Percentiles rank a stretch among this genome's conserved stretches.
phyloP scores from a whole-genome alignment of 2,113 vertebrate species.

The Crotalus horridus region DNA sequence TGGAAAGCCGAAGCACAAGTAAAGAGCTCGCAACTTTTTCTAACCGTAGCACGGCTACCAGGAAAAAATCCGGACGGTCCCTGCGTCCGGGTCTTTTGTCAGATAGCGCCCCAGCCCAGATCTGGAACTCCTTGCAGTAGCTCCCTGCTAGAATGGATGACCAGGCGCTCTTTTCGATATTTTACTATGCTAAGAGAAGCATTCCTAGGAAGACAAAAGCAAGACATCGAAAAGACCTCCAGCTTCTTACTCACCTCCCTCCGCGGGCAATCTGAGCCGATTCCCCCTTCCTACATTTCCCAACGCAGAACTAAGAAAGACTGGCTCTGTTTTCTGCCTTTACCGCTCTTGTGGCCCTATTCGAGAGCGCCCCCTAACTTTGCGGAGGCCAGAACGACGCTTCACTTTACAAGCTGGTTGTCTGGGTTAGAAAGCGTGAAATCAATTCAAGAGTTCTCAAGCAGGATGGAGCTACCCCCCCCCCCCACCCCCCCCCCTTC shows the following conservation, averaged over 20 bases:
- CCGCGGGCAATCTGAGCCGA: too few relatives aligned
- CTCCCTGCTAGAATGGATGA: neutral
- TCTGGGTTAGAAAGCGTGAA: neutral
- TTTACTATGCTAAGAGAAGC: neutral
- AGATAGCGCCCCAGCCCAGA: neutral
- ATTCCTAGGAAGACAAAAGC: neutral
- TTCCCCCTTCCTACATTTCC: neutral
- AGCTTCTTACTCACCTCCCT: neutral
- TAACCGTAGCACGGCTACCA: neutral
- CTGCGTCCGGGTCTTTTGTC: neutral
- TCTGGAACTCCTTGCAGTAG: neutral
- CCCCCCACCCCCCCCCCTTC: neutral
- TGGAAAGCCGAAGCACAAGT: neutral
- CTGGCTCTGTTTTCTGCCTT: neutral
- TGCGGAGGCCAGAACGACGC: conserved; percentile 18
- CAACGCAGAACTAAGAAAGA: neutral
- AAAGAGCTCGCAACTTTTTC: neutral
- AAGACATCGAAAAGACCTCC: neutral
- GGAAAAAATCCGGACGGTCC: neutral
- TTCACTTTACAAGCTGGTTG: neutral
- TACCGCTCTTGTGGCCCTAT: neutral
- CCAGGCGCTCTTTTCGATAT: neutral
- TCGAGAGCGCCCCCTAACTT: neutral
- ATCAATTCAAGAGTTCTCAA: neutral
- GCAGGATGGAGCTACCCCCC: accelerated